Conservation (phyloP, 2,113 vertebrate species). For the Prochilodus magdalenae region DNA sequence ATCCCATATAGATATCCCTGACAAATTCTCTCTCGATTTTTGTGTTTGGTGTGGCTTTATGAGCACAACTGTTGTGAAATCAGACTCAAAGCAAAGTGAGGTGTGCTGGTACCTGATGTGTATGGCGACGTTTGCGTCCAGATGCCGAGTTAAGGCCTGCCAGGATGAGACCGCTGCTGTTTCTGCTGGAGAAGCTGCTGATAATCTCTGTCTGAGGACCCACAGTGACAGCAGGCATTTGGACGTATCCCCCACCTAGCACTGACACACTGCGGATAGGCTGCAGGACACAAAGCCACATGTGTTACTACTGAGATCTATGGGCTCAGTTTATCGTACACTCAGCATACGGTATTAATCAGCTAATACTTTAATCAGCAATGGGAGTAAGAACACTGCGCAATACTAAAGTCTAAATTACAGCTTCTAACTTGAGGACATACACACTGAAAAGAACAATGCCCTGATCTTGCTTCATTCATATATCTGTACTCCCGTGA, state of each 20-base stretch:
- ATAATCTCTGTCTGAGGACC: constrained; percentile 82
- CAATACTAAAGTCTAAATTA: too few relatives aligned
- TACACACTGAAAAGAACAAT: not conserved
- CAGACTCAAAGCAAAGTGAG: not conserved
- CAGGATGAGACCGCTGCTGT: constrained; percentile 86
- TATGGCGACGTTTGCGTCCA: constrained; percentile 28
- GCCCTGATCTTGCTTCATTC: not conserved
- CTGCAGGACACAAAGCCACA: constrained; percentile 67
- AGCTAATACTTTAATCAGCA: not conserved
- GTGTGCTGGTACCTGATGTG: constrained; percentile 49
- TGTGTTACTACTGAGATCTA: not conserved
- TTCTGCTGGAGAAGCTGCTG: constrained; percentile 86
- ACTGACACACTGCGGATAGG: constrained; percentile 85
- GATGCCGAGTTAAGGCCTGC: constrained; percentile 77
- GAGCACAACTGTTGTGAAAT: too few relatives aligned
- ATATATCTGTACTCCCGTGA: too few relatives aligned
- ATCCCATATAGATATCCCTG: too few relatives aligned
- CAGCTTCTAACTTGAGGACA: too few relatives aligned
- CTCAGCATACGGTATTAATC: not conserved
- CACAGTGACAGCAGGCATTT: constrained; percentile 78
- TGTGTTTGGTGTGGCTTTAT: too few relatives aligned
- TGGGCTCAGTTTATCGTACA: not conserved
- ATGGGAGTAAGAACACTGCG: not conserved
- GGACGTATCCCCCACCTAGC: constrained; percentile 82
- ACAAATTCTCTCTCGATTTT: too few relatives aligned